These are phyloP conservation scores for Triplophysa bombifrons DNA, from an alignment of 2,797 vertebrate species.

Conservation along the genomic window DNA sequence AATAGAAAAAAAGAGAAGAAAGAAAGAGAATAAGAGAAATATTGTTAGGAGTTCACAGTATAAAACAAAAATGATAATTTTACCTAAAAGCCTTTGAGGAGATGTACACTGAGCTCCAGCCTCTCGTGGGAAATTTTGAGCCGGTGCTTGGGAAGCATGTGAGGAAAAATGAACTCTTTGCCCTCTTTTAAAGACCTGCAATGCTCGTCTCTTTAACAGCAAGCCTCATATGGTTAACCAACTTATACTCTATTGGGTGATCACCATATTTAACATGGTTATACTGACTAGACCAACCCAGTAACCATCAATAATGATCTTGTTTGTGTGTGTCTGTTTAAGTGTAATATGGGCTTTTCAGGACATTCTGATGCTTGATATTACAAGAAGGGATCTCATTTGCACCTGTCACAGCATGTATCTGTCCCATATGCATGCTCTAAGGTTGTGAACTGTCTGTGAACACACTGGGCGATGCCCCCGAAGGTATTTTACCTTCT, in stretches of 20 bases:
- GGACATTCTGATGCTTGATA: background rate
- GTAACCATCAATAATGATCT: background rate
- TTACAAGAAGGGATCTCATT: background rate
- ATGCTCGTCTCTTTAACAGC: background rate
- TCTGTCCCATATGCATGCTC: background rate
- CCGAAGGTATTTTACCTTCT: background rate
- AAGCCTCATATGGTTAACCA: too few relatives aligned
- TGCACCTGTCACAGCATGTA: background rate
- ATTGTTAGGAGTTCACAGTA: too few relatives aligned
- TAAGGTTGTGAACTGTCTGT: background rate
- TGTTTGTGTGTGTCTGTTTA: too few relatives aligned
- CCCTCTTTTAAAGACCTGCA: background rate
- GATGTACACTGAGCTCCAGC: background rate
- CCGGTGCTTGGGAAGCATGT: background rate
- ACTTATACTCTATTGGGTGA: too few relatives aligned
- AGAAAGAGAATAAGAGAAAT: too few relatives aligned
- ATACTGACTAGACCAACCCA: too few relatives aligned
- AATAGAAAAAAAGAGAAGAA: too few relatives aligned
- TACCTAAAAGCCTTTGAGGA: background rate
- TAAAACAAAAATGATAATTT: too few relatives aligned
- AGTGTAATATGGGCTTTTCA: too few relatives aligned
- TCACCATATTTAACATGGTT: too few relatives aligned
- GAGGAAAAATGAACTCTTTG: background rate
- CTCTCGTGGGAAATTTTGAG: constrained; percentile 34
- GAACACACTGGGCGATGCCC: background rate